Percentiles rank a stretch among this genome's conserved stretches.
Evolutionary conservation across 2,888 invertebrate species (phyloP).

Genomic region (Hermaeophaga mercurialis): DNA sequence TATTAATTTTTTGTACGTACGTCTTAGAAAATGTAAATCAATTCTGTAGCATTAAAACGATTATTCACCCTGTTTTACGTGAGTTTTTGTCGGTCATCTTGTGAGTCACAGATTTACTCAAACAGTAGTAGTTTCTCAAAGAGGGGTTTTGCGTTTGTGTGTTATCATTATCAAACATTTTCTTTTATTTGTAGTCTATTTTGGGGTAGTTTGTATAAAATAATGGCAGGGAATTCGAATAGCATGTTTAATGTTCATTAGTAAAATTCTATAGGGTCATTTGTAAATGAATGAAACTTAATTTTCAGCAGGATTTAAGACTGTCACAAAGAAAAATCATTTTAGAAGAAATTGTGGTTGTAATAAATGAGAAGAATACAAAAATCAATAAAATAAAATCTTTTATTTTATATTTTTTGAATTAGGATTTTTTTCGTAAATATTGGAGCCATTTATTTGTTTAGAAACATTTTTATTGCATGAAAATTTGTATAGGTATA

Average conservation of each 20-base stretch:
- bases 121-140: background rate
- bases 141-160: conserved; percentile 24
- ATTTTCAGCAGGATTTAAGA: conserved; percentile 18
- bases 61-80: background rate
- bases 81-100: conserved; percentile 8
- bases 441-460: no score
- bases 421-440: no score
- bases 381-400: no score
- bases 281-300: conserved; percentile 18
- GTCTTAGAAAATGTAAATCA: no score
- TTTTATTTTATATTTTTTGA: no score
- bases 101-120: background rate
- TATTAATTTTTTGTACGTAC: no score
- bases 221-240: conserved; percentile 18
- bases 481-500: background rate
- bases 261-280: conserved; percentile 18
- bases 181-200: conserved; percentile 26
- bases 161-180: conserved; percentile 16
- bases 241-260: conserved; percentile 27
- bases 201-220: conserved; percentile 23
- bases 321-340: conserved; percentile 18
- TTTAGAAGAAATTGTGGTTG: no score
- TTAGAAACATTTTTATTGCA: background rate
- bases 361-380: no score
- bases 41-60: no score